Evolutionary conservation across 2,113 vertebrate species (phyloP).

Genomic region (Vombatus ursinus): DNA sequence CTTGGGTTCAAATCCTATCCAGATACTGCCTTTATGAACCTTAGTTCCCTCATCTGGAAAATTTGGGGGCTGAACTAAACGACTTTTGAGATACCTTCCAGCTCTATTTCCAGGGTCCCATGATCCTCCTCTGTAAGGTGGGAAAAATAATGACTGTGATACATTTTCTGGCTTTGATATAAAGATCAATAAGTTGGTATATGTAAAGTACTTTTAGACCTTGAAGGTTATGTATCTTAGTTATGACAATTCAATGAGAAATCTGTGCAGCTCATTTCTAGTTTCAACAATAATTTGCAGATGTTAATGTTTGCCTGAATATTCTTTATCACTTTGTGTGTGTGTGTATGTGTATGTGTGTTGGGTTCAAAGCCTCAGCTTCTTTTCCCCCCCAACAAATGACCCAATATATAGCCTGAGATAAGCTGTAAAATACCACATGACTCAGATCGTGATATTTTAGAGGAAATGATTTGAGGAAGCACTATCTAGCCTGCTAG

Average conservation of each 20-base stretch:
- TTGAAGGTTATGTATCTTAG: not conserved
- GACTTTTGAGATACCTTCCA: not conserved
- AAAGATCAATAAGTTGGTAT: not conserved
- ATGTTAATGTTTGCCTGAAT: not conserved
- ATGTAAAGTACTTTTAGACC: not conserved
- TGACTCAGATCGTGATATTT: not conserved
- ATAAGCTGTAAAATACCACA: not conserved
- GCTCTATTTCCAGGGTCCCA: not conserved
- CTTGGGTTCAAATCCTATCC: not conserved
- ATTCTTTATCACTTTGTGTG: not conserved
- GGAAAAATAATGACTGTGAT: not conserved
- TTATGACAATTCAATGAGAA: not conserved
- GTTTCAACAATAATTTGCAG: not conserved
- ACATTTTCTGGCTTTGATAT: not conserved
- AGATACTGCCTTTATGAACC: not conserved
- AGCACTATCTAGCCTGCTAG: conserved; percentile 36
- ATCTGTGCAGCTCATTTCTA: not conserved
- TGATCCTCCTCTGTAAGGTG: not conserved
- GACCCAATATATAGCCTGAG: not conserved
- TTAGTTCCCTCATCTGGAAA: conserved; percentile 63
- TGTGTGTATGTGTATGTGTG: not conserved
- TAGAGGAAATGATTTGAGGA: not conserved
- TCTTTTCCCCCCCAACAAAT: conserved; percentile 20
- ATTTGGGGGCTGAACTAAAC: not conserved
- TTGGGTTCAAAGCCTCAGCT: not conserved